A percentile compares a stretch with the other conserved stretches of the same genome.
Conservation (phyloP, 2,797 vertebrate species). For the Sylvilagus floridanus region DNA sequence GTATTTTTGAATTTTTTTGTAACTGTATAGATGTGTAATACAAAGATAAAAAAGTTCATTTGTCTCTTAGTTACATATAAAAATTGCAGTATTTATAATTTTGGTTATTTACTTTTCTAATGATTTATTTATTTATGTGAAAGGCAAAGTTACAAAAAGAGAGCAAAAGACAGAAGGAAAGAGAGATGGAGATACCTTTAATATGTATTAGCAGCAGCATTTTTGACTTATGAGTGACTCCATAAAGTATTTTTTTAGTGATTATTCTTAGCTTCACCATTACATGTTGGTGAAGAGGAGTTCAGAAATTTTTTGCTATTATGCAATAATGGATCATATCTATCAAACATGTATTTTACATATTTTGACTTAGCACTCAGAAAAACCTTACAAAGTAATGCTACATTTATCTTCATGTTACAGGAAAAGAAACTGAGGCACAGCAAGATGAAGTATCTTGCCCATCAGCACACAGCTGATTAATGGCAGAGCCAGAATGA, state of each 20-base stretch:
- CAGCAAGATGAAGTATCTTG: background rate
- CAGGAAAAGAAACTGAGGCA: background rate
- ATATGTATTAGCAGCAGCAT: background rate
- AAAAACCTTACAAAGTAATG: background rate
- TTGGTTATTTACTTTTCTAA: too few relatives aligned
- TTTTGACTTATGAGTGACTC: constrained; percentile 4
- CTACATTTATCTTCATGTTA: background rate
- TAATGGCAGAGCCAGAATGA: background rate
- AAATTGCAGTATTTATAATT: background rate
- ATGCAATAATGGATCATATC: background rate
- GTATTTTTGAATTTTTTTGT: background rate
- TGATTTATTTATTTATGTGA: too few relatives aligned
- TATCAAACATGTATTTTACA: background rate
- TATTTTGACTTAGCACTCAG: background rate
- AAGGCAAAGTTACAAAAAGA: too few relatives aligned
- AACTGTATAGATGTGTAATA: background rate
- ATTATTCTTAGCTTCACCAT: background rate
- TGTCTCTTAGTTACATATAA: background rate
- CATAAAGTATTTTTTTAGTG: background rate
- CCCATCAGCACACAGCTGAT: background rate
- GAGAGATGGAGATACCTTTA: background rate
- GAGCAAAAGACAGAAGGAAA: too few relatives aligned
- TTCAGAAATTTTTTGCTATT: constrained; percentile 14
- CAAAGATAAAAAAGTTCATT: background rate
- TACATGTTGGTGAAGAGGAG: background rate